These are phyloP conservation scores for Pitangus sulphuratus DNA, from an alignment of 2,797 vertebrate genomes.

Conservation along the genomic window DNA sequence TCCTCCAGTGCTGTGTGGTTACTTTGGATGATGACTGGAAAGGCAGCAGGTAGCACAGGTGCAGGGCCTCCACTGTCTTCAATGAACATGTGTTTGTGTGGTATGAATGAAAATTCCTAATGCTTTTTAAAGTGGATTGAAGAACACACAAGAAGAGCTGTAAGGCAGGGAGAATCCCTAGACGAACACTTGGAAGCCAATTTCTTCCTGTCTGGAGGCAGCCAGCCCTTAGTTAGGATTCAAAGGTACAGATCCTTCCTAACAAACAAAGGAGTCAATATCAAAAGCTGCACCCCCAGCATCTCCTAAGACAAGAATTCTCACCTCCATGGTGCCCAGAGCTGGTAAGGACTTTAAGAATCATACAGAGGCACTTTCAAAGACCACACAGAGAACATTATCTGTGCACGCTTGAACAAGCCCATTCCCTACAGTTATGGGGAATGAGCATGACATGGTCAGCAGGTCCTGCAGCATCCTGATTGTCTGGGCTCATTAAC, in stretches of 20 bases:
- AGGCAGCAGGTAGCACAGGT: background rate
- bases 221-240: background rate
- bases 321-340: background rate
- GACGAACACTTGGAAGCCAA: background rate
- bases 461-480: background rate
- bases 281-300: background rate
- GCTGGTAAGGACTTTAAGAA: background rate
- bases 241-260: background rate
- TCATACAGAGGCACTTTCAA: background rate
- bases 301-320: background rate
- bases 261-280: fast-evolving
- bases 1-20: fast-evolving
- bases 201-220: background rate
- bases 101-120: background rate
- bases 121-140: background rate
- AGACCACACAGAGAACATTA: background rate
- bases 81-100: background rate
- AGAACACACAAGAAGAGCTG: background rate
- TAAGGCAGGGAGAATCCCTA: background rate
- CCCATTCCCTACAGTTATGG: background rate
- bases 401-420: background rate
- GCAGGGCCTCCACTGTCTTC: background rate
- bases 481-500: background rate
- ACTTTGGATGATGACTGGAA: background rate
- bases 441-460: background rate